Evolutionary conservation across 1,140 invertebrate species (phyloP), one percentile per base, ranked within the genome.

Genomic region (Notospermus geniculatus): DNA sequence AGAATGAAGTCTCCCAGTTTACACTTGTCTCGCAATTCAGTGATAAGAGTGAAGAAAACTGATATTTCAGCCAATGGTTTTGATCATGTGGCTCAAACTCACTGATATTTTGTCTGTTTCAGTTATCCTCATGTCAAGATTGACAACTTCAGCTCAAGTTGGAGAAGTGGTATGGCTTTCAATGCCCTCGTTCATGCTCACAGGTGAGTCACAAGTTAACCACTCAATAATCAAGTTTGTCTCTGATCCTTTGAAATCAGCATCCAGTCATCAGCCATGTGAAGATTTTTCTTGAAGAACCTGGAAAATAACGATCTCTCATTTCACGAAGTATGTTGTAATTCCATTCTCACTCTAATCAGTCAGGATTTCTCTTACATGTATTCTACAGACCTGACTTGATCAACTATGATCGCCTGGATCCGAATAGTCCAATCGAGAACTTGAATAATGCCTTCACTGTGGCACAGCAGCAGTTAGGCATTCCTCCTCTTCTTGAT

Each of bases 91-190:
- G 39, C 11, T 43, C 11, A n/a, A 43, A 13, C 39, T 43, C 25
- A 53, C 11, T 75, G n/a, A n/a, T n/a, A n/a, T n/a, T n/a, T n/a
- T n/a, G n/a, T n/a, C n/a, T n/a, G n/a, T n/a, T 80, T 23, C 77
- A 95, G 91, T 77, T 89, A 93, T 73, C 88, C 87, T 70, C 91
- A 91, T 64, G 89, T 97, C 52, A 86, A 92, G 81, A 90, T 98
- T 9, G 88, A 87, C 79, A 95, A 99, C 83, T 98, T 99, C 80
- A 95, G 95, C 39, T 87, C 88, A 65, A 94, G 92, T 76, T 99
- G 97, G 97, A 86, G 95, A 71, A 95, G 98, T 82, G 97, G 97
- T 62, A 87, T 93, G 73, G 95, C 95, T 15, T 98, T 99, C 84
- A 85, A 97, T 36, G 94, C 93, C 4, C 89, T 99, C 53, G 93